A percentile compares a stretch with the other conserved stretches of the same genome.
These are phyloP conservation scores for Drosophila auraria DNA, from an alignment of 1,140 invertebrate species.

Conservation along the genomic window DNA sequence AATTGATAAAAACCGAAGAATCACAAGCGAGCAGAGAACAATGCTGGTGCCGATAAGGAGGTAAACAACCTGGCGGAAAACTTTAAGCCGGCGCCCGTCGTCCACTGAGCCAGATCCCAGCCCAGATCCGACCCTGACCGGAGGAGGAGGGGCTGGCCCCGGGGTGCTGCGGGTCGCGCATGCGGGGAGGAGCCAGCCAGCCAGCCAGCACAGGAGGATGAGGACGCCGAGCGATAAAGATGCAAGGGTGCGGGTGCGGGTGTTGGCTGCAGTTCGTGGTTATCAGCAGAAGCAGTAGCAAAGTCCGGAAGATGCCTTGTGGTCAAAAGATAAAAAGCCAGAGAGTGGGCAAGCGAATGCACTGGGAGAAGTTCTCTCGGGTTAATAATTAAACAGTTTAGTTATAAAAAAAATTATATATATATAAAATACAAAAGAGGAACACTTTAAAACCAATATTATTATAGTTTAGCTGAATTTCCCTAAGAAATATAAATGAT, in stretches of 20 bases:
- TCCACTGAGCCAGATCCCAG: constrained; percentile 7
- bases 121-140: constrained; percentile 5
- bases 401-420: no score
- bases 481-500: no score
- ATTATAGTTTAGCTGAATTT: no score
- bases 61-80: constrained; percentile 72
- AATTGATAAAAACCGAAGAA: constrained; percentile 54
- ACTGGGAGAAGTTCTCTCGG: background rate
- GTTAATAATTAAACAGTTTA: background rate
- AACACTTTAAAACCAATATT: no score
- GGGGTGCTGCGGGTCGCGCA: constrained; percentile 38
- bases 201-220: constrained; percentile 33
- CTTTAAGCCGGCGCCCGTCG: constrained; percentile 64
- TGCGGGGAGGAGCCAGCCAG: constrained; percentile 29
- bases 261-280: constrained; percentile 31
- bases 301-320: constrained; percentile 69
- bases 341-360: constrained; percentile 3
- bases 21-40: constrained; percentile 41
- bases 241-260: constrained; percentile 36
- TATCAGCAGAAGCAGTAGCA: constrained; percentile 34
- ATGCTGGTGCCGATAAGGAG: constrained; percentile 73
- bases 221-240: constrained; percentile 51
- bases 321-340: constrained; percentile 62
- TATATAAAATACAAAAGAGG: no score
- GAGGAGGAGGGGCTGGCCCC: constrained; percentile 16